Base-by-base conservation (phyloP, 2,888 invertebrate genomes). In the Rhabditoides inermis region DNA sequence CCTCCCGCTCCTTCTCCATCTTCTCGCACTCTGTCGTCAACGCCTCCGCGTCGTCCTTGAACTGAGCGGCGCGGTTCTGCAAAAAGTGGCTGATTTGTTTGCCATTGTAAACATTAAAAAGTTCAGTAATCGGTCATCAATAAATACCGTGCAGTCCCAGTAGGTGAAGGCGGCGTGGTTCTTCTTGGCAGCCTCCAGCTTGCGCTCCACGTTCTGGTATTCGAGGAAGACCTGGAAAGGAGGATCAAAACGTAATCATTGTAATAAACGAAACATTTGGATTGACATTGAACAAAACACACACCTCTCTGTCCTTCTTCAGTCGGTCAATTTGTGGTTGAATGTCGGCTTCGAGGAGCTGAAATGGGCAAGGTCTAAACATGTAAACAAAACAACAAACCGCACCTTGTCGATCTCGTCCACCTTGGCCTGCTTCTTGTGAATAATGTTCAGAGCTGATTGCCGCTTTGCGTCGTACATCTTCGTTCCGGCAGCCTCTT, bases 401-500 rank as follows among this genome's bases (percentile, higher is more conserved):
- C 20, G 22, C 25, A 64, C 64, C 32, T 48, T 51, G 26, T 57
- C 51, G 25, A 95, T 86, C 77, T 94, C 90, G 30, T 83, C 81
- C 1, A 98, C 82, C 77, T 90, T 91, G 1, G 84, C 84, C 77
- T 95, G 89, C 77, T 98, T 98, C 75, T 88, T 90, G 60, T 87
- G 87, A 52, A 99, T 88, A 0, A 86, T 86, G 73, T 85, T 88
- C 61, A 88, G 84, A 0, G 91, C 87, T 3, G 84, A 83, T 72
- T 87, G 86, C 65, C 88, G 88, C 77, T 98, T 98, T 1, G 85
- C 84, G 78, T 98, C 94, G 77, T 95, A 99, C 85, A 92, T 86
- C 70, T 88, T 85, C 0, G 95, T 95, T 1, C 98, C 95, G 0
- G 94, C 92, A 6, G 95, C 94, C 81, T 99, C 98, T 80, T 99